Percentiles rank a stretch among this genome's conserved stretches.
These are phyloP conservation scores for Notodonta dromedarius DNA, from an alignment of 2,888 invertebrate species.

Conservation along the genomic window DNA sequence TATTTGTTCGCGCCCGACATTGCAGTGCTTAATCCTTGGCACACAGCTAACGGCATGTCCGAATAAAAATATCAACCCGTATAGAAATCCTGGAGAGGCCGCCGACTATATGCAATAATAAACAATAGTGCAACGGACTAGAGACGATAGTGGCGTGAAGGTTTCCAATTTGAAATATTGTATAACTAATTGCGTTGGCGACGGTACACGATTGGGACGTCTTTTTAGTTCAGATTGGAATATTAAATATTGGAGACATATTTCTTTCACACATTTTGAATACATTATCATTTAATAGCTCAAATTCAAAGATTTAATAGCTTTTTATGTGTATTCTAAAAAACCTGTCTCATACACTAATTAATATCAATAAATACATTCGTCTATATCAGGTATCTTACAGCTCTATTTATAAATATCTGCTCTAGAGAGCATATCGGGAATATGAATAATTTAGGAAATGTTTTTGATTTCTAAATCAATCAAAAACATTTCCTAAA, in stretches of 20 bases:
- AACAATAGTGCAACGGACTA: conserved; percentile 19
- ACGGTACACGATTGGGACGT: conserved; percentile 29
- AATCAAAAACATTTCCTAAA: not conserved
- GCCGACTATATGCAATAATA: conserved; percentile 20
- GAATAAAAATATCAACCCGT: conserved; percentile 61
- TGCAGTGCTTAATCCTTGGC: conserved; percentile 80
- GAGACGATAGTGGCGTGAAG: conserved; percentile 14
- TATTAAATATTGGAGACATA: not conserved
- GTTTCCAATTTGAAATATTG: conserved; percentile 29
- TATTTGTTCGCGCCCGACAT: conserved; percentile 74
- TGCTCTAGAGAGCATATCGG: too few relatives aligned
- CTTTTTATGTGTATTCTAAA: too few relatives aligned
- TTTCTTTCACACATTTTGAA: too few relatives aligned
- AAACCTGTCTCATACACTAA: too few relatives aligned
- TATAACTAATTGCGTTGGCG: conserved; percentile 44
- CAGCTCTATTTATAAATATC: too few relatives aligned
- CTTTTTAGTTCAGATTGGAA: conserved; percentile 14
- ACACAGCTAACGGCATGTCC: conserved; percentile 72
- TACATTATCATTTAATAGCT: too few relatives aligned
- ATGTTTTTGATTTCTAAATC: too few relatives aligned
- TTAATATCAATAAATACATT: too few relatives aligned
- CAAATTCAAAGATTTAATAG: too few relatives aligned
- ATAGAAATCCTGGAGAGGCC: conserved; percentile 28
- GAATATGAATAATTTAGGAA: too few relatives aligned
- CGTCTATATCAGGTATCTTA: too few relatives aligned